These are phyloP conservation scores for Andrena hattorfiana DNA, from an alignment of 2,888 invertebrate genomes.

Conservation along the genomic window DNA sequence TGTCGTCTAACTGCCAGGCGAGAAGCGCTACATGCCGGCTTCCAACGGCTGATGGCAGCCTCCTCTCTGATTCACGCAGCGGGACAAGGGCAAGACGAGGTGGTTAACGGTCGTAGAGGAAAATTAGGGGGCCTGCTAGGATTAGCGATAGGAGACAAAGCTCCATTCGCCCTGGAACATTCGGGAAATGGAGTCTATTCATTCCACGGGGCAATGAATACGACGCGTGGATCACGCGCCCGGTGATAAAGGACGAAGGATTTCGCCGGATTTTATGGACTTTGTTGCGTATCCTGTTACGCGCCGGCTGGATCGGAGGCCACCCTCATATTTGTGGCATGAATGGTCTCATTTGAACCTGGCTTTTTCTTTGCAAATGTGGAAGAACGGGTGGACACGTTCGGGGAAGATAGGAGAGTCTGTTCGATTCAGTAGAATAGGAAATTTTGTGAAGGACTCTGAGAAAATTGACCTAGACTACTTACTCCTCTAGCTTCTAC, in stretches of 20 bases:
- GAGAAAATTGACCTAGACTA: no score
- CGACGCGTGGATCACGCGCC: conserved; percentile 12
- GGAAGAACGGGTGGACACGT: no score
- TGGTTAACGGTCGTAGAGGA: conserved; percentile 64
- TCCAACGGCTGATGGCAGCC: not conserved
- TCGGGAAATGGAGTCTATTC: conserved; percentile 58
- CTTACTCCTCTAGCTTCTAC: no score
- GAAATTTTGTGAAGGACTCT: no score
- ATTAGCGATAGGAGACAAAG: conserved; percentile 66
- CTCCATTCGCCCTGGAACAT: conserved; percentile 38
- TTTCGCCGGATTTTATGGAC: conserved; percentile 42
- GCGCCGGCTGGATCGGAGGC: not conserved
- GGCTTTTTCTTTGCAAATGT: no score
- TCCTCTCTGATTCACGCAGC: conserved; percentile 27
- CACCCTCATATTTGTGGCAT: not conserved
- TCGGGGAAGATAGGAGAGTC: no score
- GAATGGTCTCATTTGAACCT: not conserved
- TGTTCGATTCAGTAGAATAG: no score
- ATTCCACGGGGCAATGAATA: conserved; percentile 42
- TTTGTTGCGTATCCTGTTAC: conserved; percentile 14
- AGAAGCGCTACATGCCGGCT: conserved; percentile 38
- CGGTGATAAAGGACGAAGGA: conserved; percentile 56
- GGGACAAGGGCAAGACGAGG: conserved; percentile 46
- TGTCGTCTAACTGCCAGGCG: conserved; percentile 47
- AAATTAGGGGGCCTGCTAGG: conserved; percentile 66